Base-by-base conservation (phyloP, 2,797 vertebrate species). In the Psittacula echo region DNA sequence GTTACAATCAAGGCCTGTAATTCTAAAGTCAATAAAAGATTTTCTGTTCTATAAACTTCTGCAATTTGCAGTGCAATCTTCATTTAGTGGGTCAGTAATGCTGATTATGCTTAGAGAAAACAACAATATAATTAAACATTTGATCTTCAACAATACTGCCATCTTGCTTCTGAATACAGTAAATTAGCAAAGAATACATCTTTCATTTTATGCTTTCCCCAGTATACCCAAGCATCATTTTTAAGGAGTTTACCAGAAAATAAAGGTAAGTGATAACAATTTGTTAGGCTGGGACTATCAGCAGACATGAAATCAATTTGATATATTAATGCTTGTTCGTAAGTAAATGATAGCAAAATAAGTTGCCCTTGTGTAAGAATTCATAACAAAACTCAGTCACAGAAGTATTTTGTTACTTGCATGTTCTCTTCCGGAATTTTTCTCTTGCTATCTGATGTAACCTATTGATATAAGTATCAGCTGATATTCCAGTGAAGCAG, bases 101-200 rank as follows among this genome's bases (percentile, higher is more conserved):
- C 84, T 94, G 87, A 80, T 96, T 92, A 71, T 82, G 58, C 78
- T 71, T 89, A 89, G 75, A 87, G 68, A 76, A 94, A 93, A 89
- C 73, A 87, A 64, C 58, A 94, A 72, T 53, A 37, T 83, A 94
- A 93, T 94, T 89, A 95, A 96, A 76, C 82, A 67, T 94, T 75
- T 92, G 45, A 85, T 95, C 94, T 96, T 96, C 79, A 77, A 68
- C 93, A 94, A 95, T 73, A 93, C 92, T 95, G 93, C 91, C 96
- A 95, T 92, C 91, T 96, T 94, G 81, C 93, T 96, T 94, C 82
- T 89, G 71, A 89, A 65, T 88, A 39, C 42, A 82, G 73, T 27
- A 87, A 90, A 72, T 87, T 73, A 75, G 53, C 50, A 65, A 75
- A 75, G 41, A 90, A 39, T 44, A 5, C 8, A 26, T 78, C 60